phyloP scores from a whole-genome alignment of 2,797 vertebrate genomes.

The Notamacropus eugenii region DNA sequence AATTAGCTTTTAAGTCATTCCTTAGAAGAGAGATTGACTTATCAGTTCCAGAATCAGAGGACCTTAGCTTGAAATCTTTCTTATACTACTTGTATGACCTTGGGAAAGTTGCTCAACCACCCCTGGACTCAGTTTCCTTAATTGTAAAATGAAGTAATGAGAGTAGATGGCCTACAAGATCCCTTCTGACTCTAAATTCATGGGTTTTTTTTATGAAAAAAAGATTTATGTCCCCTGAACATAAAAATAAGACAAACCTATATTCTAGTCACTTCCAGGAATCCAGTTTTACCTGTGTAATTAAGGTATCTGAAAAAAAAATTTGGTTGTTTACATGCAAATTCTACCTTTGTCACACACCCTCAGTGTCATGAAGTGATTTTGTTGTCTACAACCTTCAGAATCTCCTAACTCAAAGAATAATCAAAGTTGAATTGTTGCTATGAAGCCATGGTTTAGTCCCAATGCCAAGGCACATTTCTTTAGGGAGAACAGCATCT shows the following conservation, averaged over 20 bases:
- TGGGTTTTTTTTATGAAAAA: not conserved
- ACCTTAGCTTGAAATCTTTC: not conserved
- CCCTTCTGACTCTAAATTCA: not conserved
- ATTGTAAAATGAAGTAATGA: not conserved
- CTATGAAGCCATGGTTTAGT: not conserved
- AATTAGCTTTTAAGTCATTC: not conserved
- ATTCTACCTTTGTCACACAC: not conserved
- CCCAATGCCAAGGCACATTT: not conserved
- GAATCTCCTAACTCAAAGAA: not conserved
- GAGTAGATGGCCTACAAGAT: not conserved
- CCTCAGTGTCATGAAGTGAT: not conserved
- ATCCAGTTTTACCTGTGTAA: not conserved
- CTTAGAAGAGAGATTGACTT: not conserved
- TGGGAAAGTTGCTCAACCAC: not conserved
- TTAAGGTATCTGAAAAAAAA: not conserved
- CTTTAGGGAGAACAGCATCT: not conserved
- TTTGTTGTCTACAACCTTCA: not conserved
- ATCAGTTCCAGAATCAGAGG: too few relatives aligned
- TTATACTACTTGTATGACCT: not conserved
- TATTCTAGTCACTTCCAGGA: not conserved
- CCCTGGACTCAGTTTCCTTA: not conserved
- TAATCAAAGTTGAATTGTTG: not conserved
- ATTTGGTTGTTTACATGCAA: not conserved
- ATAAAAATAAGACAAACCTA: not conserved
- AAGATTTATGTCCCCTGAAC: not conserved